Conservation (phyloP, 2,888 invertebrate species). For the Hirtodrosophila duncani region DNA sequence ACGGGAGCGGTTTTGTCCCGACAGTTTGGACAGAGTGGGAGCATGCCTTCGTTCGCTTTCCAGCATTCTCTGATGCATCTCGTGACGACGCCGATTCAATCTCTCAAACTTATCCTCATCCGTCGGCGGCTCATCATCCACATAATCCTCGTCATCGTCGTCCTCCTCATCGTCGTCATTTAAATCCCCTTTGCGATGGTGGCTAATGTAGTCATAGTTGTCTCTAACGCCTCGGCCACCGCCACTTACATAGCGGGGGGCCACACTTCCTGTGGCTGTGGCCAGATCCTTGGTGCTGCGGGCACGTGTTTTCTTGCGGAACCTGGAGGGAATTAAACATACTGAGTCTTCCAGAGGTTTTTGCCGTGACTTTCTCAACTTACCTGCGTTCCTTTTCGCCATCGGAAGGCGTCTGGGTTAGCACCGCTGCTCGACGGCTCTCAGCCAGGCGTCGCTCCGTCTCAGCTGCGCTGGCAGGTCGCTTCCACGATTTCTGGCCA, state of each 20-base stretch:
- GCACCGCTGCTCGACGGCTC: constrained; percentile 65
- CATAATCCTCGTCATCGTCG: constrained; percentile 74
- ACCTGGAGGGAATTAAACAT: constrained; percentile 48
- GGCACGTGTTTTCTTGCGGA: constrained; percentile 79
- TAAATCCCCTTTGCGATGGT: constrained; percentile 28
- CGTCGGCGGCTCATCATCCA: constrained; percentile 72
- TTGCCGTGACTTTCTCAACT: not conserved
- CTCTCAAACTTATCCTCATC: constrained; percentile 78
- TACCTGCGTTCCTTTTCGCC: constrained; percentile 81
- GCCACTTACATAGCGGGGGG: constrained; percentile 17
- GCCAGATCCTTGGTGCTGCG: constrained; percentile 66
- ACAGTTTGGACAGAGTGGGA: constrained; percentile 48
- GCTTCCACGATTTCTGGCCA: constrained; percentile 79
- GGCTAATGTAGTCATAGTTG: constrained; percentile 76
- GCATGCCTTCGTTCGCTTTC: constrained; percentile 74
- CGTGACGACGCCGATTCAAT: constrained; percentile 76
- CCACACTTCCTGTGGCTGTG: constrained; percentile 19
- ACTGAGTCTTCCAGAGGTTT: not conserved
- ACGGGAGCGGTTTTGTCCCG: constrained; percentile 42
- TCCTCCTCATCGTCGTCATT: constrained; percentile 74
- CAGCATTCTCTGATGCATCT: constrained; percentile 78
- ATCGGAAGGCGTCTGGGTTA: constrained; percentile 78
- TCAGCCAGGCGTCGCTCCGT: constrained; percentile 79
- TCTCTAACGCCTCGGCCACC: constrained; percentile 59
- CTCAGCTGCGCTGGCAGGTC: constrained; percentile 81